These are phyloP conservation scores for Dysmachus trigonus DNA, from an alignment of 2,888 invertebrate genomes.

Conservation along the genomic window DNA sequence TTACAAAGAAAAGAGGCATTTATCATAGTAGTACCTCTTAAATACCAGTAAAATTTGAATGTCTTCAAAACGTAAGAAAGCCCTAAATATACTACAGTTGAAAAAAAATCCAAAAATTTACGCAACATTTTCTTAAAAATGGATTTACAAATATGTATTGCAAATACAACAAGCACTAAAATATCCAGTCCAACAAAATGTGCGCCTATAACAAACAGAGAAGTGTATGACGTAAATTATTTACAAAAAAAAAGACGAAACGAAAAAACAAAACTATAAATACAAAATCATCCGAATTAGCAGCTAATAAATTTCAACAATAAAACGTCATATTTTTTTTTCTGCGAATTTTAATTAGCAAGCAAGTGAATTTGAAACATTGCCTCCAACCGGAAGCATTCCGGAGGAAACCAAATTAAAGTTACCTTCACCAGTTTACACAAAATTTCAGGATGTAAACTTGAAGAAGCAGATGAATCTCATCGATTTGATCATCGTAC, in stretches of 20 bases:
- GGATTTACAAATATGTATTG: background rate
- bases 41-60: conserved; percentile 20
- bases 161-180: background rate
- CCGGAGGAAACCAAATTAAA: background rate
- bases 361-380: background rate
- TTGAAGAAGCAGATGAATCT: conserved; percentile 63
- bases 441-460: conserved; percentile 63
- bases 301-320: background rate
- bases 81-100: background rate
- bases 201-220: background rate
- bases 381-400: background rate
- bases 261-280: background rate
- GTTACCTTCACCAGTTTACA: conserved; percentile 53
- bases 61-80: conserved; percentile 29
- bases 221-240: background rate
- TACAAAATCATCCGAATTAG: background rate
- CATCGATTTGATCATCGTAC: conserved; percentile 62
- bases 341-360: background rate
- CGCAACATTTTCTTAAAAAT: background rate
- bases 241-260: background rate
- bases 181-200: background rate
- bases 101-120: background rate
- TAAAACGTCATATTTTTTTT: background rate
- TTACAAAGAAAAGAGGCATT: background rate
- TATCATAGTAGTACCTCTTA: background rate